Conservation (phyloP, 2,797 vertebrate genomes). For the Pipistrellus kuhlii region DNA sequence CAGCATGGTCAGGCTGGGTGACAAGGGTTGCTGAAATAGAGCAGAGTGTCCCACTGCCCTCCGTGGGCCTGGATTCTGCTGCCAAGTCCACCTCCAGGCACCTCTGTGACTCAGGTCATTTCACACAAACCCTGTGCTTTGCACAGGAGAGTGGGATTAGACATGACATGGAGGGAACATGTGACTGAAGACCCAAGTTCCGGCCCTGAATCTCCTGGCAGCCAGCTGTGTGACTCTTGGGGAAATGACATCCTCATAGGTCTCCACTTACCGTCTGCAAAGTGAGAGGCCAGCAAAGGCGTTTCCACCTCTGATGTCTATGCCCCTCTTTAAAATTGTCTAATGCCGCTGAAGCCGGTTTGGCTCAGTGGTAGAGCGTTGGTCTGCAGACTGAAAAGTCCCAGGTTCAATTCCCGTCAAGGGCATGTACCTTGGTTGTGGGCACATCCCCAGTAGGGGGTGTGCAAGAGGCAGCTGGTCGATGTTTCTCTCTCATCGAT, state of each 20-base stretch:
- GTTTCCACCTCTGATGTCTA: not conserved
- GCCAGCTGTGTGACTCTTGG: not conserved
- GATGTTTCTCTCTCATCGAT: too few species aligned
- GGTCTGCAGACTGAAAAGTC: too few species aligned
- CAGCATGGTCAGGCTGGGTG: fast-evolving
- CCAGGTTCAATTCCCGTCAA: too few species aligned
- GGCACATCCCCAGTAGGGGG: too few species aligned
- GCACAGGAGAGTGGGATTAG: not conserved
- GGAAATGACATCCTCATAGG: not conserved
- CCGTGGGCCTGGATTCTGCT: fast-evolving
- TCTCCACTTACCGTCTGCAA: not conserved
- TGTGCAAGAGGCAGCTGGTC: too few species aligned
- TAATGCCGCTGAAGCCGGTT: too few species aligned
- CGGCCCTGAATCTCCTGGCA: not conserved
- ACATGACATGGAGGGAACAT: not conserved
- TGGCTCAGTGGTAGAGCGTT: too few species aligned
- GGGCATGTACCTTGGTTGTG: too few species aligned
- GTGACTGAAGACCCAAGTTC: not conserved
- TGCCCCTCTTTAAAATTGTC: not conserved
- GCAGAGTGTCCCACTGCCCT: fast-evolving
- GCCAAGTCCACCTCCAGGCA: too few species aligned
- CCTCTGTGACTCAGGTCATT: not conserved
- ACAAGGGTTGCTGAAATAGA: not conserved
- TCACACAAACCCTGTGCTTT: not conserved
- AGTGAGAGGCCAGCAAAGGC: not conserved